phyloP scores from a whole-genome alignment of 2,113 vertebrate genomes.

The Sinocyclocheilus rhinocerous region DNA sequence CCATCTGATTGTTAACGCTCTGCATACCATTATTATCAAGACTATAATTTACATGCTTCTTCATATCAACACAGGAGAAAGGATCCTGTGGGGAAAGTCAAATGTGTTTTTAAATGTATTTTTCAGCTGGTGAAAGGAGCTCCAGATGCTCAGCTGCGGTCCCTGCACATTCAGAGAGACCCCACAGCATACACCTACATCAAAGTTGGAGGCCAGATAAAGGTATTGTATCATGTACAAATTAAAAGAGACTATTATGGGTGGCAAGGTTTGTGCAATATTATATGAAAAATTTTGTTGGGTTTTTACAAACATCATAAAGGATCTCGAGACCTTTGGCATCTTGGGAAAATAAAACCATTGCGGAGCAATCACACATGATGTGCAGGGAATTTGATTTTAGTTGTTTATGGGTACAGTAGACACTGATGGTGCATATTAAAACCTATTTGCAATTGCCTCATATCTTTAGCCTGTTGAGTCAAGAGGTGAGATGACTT shows the following conservation, averaged over 20 bases:
- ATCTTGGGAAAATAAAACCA: background rate
- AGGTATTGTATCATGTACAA: slow-evolving; percentile 74
- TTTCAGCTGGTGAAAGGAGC: slow-evolving; percentile 90
- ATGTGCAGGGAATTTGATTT: slow-evolving; percentile 9
- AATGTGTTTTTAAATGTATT: slow-evolving; percentile 22
- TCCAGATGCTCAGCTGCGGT: slow-evolving; percentile 86
- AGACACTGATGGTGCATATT: background rate
- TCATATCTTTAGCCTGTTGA: slow-evolving; percentile 15
- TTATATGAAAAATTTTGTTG: background rate
- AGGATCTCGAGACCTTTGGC: background rate
- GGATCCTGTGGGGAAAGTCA: background rate
- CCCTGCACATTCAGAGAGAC: slow-evolving; percentile 91
- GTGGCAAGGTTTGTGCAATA: background rate
- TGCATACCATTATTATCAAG: slow-evolving; percentile 7
- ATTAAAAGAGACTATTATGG: background rate
- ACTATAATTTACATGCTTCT: background rate
- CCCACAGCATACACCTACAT: slow-evolving; percentile 86
- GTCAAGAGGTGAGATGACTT: slow-evolving; percentile 14
- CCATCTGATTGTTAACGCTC: background rate
- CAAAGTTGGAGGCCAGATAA: slow-evolving; percentile 84
- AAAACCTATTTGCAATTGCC: slow-evolving; percentile 15
- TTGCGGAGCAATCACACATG: background rate
- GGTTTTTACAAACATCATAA: no score
- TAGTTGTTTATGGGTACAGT: background rate
- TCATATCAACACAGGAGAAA: background rate